Conservation (phyloP, 2,888 invertebrate genomes). For the Ectobius pallidus region DNA sequence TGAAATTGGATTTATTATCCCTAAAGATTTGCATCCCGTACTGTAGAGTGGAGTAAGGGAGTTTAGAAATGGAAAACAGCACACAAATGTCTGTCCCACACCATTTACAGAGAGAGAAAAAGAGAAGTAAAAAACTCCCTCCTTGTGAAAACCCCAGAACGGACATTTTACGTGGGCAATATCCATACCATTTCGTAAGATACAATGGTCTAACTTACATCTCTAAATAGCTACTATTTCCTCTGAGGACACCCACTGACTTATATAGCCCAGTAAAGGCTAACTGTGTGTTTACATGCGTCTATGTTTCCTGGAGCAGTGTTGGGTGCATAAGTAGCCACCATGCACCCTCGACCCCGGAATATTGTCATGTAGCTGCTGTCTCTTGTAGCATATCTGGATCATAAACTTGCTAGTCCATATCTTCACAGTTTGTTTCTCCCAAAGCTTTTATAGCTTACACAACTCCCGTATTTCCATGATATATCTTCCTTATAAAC, state of each 20-base stretch:
- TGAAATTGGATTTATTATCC: conserved; percentile 13
- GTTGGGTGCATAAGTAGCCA: conserved; percentile 11
- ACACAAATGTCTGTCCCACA: conserved; percentile 10
- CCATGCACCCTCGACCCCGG: background rate
- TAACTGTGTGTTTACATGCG: conserved; percentile 32
- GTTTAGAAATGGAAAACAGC: conserved; percentile 21
- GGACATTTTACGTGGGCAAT: conserved; percentile 47
- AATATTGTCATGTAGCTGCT: conserved; percentile 18
- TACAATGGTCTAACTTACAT: conserved; percentile 35
- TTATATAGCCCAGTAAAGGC: conserved; percentile 6
- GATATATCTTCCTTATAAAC: no score
- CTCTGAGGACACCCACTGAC: conserved; percentile 19
- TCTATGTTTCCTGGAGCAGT: conserved; percentile 3
- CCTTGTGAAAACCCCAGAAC: conserved; percentile 42
- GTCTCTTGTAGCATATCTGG: background rate
- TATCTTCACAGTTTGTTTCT: no score
- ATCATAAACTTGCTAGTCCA: background rate
- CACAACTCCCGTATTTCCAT: no score
- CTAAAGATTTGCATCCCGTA: conserved; percentile 13
- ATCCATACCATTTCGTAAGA: conserved; percentile 45
- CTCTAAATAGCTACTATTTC: conserved; percentile 41
- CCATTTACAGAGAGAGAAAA: conserved; percentile 7
- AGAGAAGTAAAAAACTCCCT: background rate
- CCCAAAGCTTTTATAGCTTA: no score
- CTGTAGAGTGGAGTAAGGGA: background rate